phyloP scores from a whole-genome alignment of 2,888 invertebrate genomes.

The Amphipyra tragopoginis region DNA sequence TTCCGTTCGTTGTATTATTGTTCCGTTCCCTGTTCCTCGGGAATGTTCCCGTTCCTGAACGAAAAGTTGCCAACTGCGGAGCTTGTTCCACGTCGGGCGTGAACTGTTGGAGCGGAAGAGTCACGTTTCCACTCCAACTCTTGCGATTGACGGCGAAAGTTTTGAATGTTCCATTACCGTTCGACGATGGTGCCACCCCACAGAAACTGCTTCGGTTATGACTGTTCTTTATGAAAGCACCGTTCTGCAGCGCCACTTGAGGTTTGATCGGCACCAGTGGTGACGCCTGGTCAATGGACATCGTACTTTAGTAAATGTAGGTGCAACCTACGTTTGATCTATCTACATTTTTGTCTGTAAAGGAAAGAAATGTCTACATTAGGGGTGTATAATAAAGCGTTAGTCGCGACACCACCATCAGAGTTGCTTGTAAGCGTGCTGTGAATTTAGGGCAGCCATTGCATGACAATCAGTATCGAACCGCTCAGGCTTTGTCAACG shows the following conservation, averaged over 20 bases:
- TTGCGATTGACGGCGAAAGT: conserved; percentile 88
- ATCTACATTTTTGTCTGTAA: conserved; percentile 89
- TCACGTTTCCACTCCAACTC: conserved; percentile 89
- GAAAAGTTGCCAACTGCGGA: conserved; percentile 86
- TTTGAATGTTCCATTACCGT: conserved; percentile 85
- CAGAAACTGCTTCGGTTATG: conserved; percentile 89
- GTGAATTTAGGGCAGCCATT: conserved; percentile 62
- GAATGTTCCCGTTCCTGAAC: conserved; percentile 87
- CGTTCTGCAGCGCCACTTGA: conserved; percentile 82
- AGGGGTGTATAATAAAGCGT: conserved; percentile 58
- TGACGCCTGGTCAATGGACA: conserved; percentile 89
- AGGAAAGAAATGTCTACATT: conserved; percentile 78
- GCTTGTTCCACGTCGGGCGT: conserved; percentile 78
- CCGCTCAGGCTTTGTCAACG: conserved; percentile 67
- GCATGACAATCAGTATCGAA: conserved; percentile 62
- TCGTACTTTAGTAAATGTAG: conserved; percentile 81
- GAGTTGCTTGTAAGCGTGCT: conserved; percentile 70
- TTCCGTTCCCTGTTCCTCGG: conserved; percentile 87
- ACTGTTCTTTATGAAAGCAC: conserved; percentile 88
- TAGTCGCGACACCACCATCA: conserved; percentile 70
- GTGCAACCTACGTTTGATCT: conserved; percentile 75
- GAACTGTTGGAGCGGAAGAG: conserved; percentile 86
- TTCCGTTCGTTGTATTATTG: conserved; percentile 85
- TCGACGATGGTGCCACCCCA: conserved; percentile 85
- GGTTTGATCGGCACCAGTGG: conserved; percentile 88